A percentile compares a stretch with the other conserved stretches of the same genome.
Evolutionary conservation across 2,888 invertebrate species (phyloP).

Genomic region (Tipula unca): DNA sequence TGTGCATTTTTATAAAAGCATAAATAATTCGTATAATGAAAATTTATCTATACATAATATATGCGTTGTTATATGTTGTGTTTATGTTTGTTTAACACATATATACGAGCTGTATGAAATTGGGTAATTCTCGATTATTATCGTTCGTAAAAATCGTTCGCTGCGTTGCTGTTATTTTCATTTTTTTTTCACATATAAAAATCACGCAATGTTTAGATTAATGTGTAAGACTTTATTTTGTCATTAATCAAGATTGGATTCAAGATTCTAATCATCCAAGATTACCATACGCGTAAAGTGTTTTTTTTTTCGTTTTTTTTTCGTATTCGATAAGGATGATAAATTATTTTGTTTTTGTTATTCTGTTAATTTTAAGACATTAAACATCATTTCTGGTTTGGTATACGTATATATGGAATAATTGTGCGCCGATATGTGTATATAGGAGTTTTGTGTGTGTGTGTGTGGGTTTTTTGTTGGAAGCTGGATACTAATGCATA

Average conservation of each 20-base stretch:
- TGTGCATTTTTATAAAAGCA: no score
- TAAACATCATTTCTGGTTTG: neutral
- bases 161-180: neutral
- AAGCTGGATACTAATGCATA: neutral
- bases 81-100: neutral
- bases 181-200: neutral
- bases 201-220: neutral
- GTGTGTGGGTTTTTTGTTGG: neutral
- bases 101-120: neutral
- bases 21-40: neutral
- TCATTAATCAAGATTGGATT: constrained; percentile 8
- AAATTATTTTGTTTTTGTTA: neutral
- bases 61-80: neutral
- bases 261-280: neutral
- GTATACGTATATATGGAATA: neutral
- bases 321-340: neutral
- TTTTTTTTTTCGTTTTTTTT: neutral
- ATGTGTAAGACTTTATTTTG: neutral
- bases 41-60: neutral
- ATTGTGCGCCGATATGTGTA: neutral
- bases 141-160: no score
- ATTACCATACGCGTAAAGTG: neutral
- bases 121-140: neutral
- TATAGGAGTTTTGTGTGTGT: neutral
- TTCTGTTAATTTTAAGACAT: neutral